Base-by-base conservation (phyloP, 1,140 invertebrate species). In the Pectinophora gossypiella region DNA sequence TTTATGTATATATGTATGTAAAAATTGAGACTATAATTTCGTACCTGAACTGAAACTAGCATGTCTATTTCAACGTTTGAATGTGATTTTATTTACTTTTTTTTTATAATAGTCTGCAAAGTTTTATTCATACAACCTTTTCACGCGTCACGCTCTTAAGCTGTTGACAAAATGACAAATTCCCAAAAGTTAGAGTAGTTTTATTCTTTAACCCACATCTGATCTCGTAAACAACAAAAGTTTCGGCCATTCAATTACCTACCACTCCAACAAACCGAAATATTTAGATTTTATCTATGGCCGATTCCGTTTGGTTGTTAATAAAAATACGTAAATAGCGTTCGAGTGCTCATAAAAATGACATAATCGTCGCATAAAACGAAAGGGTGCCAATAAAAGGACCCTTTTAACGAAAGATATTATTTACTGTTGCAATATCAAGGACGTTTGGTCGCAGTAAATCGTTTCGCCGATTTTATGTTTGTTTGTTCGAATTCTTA, bases 371-470 rank as follows among this genome's bases (percentile, higher is more conserved):
- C 54, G 62, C 56, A 69, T 74, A 76, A 76, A 76, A 68, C 43
- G 66, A 68, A 76, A 70, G 71, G 71, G 66, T 73, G 61, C 62
- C 73, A 68, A 74, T 74, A 72, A 76, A 76, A 68, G 19, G 64
- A 38, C 59, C 68, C 65, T 67, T 61, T 76, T 68, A 75, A 68
- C 68, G 61, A 65, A 72, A 72, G 55, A 71, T 73, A 76, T 76
- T 76, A 76, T 76, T 76, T 76, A 71, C 70, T 73, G 64, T 62
- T 59, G 61, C 70, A 72, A 76, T 73, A 71, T 62, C 65, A 67
- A 67, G 60, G 63, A 43, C 62, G 23, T 64, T 68, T 36, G 64
- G 50, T 54, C 48, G 38, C 50, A 43, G 61, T 65, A 60, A 73
- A 59, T 60, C 54, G 43, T 54, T 46, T 49, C 54, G 51, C 43